phyloP scores from a whole-genome alignment of 2,797 vertebrate species.

The Discoglossus pictus region DNA sequence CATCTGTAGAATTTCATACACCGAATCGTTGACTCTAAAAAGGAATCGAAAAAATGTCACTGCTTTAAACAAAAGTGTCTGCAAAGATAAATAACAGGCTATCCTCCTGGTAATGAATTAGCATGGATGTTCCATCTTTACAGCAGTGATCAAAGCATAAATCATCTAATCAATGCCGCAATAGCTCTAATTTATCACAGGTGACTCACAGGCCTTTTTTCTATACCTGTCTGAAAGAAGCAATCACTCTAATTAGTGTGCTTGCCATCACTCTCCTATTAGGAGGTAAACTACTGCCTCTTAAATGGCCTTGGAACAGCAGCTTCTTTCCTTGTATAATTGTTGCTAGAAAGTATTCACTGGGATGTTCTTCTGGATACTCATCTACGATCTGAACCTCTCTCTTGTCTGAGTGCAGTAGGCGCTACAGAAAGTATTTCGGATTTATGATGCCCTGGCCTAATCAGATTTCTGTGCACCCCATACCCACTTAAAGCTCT shows the following conservation, averaged over 20 bases:
- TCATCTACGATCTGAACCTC: constrained; percentile 6
- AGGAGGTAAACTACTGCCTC: constrained; percentile 7
- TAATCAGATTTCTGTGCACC: no score
- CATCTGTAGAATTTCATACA: constrained; percentile 90
- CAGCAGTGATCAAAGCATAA: constrained; percentile 19
- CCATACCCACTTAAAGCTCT: no score
- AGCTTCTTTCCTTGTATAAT: constrained; percentile 26
- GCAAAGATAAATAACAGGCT: constrained; percentile 43
- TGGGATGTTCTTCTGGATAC: constrained; percentile 19
- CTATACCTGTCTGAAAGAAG: constrained; percentile 27
- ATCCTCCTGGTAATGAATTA: constrained; percentile 47
- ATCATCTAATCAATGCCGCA: background rate
- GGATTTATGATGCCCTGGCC: no score
- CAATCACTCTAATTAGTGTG: constrained; percentile 39
- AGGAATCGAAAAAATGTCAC: constrained; percentile 49
- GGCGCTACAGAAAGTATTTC: no score
- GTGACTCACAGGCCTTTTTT: background rate
- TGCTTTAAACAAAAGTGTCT: constrained; percentile 21
- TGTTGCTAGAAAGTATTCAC: constrained; percentile 26
- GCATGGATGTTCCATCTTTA: constrained; percentile 49
- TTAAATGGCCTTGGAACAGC: constrained; percentile 36
- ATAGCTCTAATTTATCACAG: constrained; percentile 16
- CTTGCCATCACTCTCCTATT: constrained; percentile 9
- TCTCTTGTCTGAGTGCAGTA: background rate
- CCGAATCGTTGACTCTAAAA: constrained; percentile 75